phyloP scores from a whole-genome alignment of 2,888 invertebrate genomes.

The Melanargia galathea region DNA sequence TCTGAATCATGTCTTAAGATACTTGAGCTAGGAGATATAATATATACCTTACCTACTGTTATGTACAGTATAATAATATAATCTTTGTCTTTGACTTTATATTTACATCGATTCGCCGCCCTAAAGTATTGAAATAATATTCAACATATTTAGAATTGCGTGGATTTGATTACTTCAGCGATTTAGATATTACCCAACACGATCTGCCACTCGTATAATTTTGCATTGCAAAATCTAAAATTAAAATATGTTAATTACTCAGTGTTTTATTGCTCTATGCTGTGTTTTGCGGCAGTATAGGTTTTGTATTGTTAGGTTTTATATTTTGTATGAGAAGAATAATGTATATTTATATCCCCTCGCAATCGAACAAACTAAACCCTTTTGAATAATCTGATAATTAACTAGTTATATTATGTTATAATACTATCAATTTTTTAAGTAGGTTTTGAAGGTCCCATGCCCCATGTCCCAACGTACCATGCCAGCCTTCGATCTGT shows the following conservation, averaged over 20 bases:
- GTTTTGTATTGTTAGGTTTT: neutral
- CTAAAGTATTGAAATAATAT: neutral
- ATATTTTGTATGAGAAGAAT: neutral
- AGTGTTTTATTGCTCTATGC: neutral
- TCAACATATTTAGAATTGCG: neutral
- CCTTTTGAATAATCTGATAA: neutral
- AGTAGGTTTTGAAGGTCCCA: no score
- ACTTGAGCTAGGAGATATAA: conserved; percentile 13
- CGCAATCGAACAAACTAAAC: neutral
- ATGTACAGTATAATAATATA: no score
- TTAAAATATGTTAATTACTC: conserved; percentile 9
- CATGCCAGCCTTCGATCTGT: no score
- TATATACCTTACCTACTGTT: neutral
- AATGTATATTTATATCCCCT: neutral
- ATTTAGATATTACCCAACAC: conserved; percentile 7
- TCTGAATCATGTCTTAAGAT: conserved; percentile 31
- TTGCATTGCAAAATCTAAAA: conserved; percentile 9
- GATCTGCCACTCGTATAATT: conserved; percentile 14
- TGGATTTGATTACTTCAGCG: neutral
- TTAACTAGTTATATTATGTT: no score
- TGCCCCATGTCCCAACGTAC: no score
- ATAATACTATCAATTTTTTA: no score
- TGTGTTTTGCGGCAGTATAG: neutral
- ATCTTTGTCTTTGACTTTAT: neutral
- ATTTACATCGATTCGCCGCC: no score